These are phyloP conservation scores for Lucilia sericata DNA, from an alignment of 1,140 invertebrate species.

Conservation along the genomic window DNA sequence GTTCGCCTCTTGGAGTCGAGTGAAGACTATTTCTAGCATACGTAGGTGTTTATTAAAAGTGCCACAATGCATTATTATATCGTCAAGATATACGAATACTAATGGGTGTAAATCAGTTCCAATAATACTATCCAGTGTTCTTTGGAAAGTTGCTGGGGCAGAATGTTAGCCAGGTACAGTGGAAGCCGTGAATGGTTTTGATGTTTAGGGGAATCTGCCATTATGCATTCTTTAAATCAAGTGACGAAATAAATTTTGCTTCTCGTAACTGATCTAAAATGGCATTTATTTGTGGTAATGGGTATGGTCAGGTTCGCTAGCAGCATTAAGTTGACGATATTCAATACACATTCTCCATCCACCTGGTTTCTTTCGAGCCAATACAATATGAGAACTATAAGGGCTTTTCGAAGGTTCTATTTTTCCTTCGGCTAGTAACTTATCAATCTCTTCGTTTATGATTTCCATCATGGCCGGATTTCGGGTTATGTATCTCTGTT, in stretches of 20 bases:
- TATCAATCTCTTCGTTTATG: conserved; percentile 12
- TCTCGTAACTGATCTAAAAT: neutral
- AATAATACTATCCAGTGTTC: too few relatives aligned
- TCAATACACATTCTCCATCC: conserved; percentile 15
- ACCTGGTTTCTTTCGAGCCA: conserved; percentile 13
- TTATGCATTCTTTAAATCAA: conserved; percentile 65
- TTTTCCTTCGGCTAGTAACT: neutral
- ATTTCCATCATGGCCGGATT: neutral
- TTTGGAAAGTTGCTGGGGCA: too few relatives aligned
- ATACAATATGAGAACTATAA: neutral
- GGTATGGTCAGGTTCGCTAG: neutral
- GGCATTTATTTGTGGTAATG: neutral
- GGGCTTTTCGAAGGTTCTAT: neutral
- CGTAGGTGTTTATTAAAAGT: too few relatives aligned
- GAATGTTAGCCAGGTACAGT: too few relatives aligned
- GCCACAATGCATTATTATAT: too few relatives aligned
- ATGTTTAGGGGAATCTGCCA: conserved; percentile 60
- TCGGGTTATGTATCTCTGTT: too few relatives aligned
- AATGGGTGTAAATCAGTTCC: too few relatives aligned
- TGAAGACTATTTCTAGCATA: too few relatives aligned
- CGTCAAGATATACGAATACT: too few relatives aligned
- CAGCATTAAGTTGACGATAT: conserved; percentile 1
- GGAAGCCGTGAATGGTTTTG: too few relatives aligned
- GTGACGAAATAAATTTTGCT: too few relatives aligned
- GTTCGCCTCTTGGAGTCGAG: too few relatives aligned